Conservation (phyloP, 2,113 vertebrate genomes). For the Hymenochirus boettgeri region DNA sequence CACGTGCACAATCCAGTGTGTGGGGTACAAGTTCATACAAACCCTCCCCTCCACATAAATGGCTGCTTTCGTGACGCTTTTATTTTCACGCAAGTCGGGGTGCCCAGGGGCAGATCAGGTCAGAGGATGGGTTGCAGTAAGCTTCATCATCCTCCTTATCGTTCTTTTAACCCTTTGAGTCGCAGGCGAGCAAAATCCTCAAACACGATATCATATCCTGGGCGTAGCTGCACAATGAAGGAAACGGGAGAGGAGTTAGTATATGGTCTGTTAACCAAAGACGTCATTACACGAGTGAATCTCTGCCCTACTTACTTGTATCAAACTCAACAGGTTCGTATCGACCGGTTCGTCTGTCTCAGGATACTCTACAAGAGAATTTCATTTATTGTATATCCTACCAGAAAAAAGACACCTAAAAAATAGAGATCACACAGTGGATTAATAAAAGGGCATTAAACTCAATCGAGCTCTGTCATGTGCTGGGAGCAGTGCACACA, state of each 20-base stretch:
- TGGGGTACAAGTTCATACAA: background rate
- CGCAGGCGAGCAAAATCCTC: constrained; percentile 86
- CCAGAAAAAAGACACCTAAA: too few species aligned
- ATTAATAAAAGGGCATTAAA: too few species aligned
- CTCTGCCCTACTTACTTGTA: constrained; percentile 70
- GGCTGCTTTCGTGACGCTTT: background rate
- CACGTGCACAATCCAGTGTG: background rate
- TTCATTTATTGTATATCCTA: too few species aligned
- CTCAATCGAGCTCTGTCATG: too few species aligned
- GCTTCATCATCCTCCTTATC: constrained; percentile 78
- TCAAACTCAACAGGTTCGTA: constrained; percentile 88
- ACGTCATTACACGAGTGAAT: background rate
- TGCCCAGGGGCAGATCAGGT: too few species aligned
- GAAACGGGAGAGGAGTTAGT: background rate
- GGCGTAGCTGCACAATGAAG: constrained; percentile 71
- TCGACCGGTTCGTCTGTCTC: constrained; percentile 75
- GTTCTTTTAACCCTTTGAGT: constrained; percentile 80
- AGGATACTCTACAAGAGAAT: constrained; percentile 65
- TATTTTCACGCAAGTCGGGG: too few species aligned
- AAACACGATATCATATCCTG: constrained; percentile 86
- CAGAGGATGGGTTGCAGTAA: constrained; percentile 56
- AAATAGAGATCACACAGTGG: too few species aligned
- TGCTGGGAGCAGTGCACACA: too few species aligned
- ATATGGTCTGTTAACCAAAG: background rate
- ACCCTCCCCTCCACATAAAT: background rate